Conservation (phyloP, 2,113 vertebrate genomes). For the Acanthochromis polyacanthus region DNA sequence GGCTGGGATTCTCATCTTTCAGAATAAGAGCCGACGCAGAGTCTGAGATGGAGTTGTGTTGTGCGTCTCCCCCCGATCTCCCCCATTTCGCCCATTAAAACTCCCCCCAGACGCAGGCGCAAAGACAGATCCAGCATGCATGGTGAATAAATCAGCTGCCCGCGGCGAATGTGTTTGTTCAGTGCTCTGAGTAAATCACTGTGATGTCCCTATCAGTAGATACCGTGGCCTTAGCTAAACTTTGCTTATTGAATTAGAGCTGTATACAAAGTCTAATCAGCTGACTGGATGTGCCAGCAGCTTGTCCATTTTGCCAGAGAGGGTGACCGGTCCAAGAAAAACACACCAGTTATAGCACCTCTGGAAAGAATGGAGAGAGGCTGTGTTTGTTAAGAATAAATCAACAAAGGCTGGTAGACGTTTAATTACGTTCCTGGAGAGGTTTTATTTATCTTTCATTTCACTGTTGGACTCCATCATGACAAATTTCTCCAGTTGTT, state of each 20-base stretch:
- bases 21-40: constrained; percentile 57
- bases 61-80: constrained; percentile 14
- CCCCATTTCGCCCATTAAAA: constrained; percentile 41
- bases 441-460: constrained; percentile 77
- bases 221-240: constrained; percentile 46
- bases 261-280: constrained; percentile 60
- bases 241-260: constrained; percentile 56
- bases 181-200: constrained; percentile 59
- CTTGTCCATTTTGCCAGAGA: constrained; percentile 54
- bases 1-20: constrained; percentile 80
- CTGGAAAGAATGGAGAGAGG: constrained; percentile 73
- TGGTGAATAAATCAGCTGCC: constrained; percentile 59
- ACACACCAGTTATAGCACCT: constrained; percentile 73
- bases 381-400: constrained; percentile 80
- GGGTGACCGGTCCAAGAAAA: constrained; percentile 67
- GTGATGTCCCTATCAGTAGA: constrained; percentile 43
- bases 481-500: constrained; percentile 60
- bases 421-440: constrained; percentile 76
- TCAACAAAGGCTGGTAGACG: constrained; percentile 76
- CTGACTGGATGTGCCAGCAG: constrained; percentile 61
- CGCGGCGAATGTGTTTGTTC: constrained; percentile 50
- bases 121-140: constrained; percentile 20
- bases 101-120: constrained; percentile 38
- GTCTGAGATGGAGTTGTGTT: constrained; percentile 35
- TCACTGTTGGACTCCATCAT: constrained; percentile 50